Percentiles rank a stretch among this genome's conserved stretches.
Conservation (phyloP, 2,888 invertebrate genomes). For the Salticus scenicus region DNA sequence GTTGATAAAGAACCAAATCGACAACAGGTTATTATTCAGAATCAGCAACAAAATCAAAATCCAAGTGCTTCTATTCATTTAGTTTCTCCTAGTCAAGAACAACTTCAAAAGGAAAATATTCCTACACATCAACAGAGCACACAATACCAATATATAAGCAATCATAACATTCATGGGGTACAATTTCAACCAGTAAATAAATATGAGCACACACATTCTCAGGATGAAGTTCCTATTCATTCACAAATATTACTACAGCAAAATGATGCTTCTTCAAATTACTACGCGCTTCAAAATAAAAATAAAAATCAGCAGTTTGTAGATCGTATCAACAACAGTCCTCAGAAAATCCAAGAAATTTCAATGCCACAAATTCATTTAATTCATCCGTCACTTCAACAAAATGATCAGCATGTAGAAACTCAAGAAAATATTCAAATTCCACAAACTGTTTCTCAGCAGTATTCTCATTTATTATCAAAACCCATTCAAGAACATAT, state of each 20-base stretch:
- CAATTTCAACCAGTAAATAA: neutral
- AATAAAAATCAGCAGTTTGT: neutral
- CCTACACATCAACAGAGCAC: neutral
- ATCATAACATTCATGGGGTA: slow-evolving; percentile 20
- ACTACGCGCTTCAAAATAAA: neutral
- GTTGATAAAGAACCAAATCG: neutral
- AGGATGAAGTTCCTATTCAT: slow-evolving; percentile 4
- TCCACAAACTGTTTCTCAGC: neutral
- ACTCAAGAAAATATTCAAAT: neutral
- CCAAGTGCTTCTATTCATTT: neutral
- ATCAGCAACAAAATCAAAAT: neutral
- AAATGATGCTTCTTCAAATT: neutral
- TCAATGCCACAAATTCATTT: neutral
- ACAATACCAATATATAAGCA: slow-evolving; percentile 35
- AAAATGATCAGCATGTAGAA: neutral
- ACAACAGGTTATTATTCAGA: neutral
- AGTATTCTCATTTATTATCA: neutral
- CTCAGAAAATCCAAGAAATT: neutral
- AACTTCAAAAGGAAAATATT: neutral
- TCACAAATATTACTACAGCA: neutral
- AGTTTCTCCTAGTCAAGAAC: neutral
- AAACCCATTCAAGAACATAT: neutral
- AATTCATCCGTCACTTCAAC: neutral
- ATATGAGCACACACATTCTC: neutral
- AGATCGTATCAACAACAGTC: neutral